These are phyloP conservation scores for Fragum sueziense DNA, from an alignment of 2,888 invertebrate genomes.

Conservation along the genomic window DNA sequence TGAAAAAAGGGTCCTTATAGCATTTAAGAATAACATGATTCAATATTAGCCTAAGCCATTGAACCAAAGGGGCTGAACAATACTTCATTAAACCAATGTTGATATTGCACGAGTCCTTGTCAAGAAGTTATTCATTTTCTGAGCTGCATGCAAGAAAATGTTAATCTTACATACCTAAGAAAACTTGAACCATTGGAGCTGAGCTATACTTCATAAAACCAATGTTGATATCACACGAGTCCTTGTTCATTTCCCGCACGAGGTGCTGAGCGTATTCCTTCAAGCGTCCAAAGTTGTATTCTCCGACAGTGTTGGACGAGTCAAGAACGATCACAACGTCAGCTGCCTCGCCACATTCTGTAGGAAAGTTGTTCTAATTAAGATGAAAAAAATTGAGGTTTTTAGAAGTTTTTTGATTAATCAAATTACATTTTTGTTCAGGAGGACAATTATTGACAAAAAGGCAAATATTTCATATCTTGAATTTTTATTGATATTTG, in stretches of 20 bases:
- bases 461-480: no score
- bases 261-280: constrained; percentile 75
- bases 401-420: no score
- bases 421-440: no score
- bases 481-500: no score
- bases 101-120: constrained; percentile 72
- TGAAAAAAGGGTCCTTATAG: no score
- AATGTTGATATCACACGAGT: constrained; percentile 72
- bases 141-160: no score
- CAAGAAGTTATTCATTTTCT: no score
- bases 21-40: no score
- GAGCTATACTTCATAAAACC: constrained; percentile 80
- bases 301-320: constrained; percentile 75
- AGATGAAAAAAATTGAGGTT: no score
- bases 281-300: constrained; percentile 69
- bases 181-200: constrained; percentile 74
- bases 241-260: constrained; percentile 73
- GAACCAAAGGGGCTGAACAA: constrained; percentile 77
- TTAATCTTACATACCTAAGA: constrained; percentile 69
- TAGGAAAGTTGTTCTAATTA: neutral
- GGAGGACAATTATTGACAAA: no score
- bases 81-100: constrained; percentile 77
- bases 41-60: no score
- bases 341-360: constrained; percentile 71
- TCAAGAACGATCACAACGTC: constrained; percentile 79